These are phyloP conservation scores for Argyresthia goedartella DNA, from an alignment of 2,888 invertebrate genomes.

Conservation along the genomic window DNA sequence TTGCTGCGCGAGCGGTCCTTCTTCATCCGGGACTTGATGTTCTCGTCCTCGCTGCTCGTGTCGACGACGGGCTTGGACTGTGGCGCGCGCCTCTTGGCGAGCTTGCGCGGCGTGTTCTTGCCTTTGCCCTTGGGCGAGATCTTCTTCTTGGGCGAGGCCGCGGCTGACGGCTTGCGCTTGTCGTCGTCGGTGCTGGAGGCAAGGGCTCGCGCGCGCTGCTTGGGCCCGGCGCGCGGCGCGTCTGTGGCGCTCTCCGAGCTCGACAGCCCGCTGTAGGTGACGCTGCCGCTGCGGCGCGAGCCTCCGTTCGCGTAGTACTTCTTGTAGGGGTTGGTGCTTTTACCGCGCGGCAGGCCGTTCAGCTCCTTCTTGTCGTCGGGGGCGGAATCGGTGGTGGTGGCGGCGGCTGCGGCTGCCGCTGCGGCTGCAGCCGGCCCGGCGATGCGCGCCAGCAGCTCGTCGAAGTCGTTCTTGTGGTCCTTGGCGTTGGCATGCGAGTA, in stretches of 20 bases:
- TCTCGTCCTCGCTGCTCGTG: constrained; percentile 75
- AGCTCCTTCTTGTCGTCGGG: constrained; percentile 77
- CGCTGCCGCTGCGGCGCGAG: too few relatives aligned
- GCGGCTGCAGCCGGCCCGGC: too few relatives aligned
- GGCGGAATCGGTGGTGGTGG: constrained; percentile 48
- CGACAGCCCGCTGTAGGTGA: constrained; percentile 75
- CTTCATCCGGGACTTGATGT: constrained; percentile 38
- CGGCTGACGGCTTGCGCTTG: constrained; percentile 48
- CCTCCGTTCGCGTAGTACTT: constrained; percentile 84
- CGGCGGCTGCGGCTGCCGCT: constrained; percentile 56
- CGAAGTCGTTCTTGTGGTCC: constrained; percentile 77
- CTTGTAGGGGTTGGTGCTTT: constrained; percentile 79
- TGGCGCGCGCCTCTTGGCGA: constrained; percentile 59
- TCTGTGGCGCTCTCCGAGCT: constrained; percentile 60
- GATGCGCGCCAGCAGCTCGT: constrained; percentile 76
- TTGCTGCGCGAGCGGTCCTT: constrained; percentile 69
- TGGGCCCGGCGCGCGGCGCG: constrained; percentile 33
- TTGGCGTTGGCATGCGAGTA: constrained; percentile 81
- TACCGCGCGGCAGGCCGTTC: constrained; percentile 75
- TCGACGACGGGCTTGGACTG: constrained; percentile 64
- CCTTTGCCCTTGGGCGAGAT: constrained; percentile 18
- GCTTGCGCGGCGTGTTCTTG: constrained; percentile 50
- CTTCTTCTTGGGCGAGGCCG: constrained; percentile 53
- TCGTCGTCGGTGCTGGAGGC: constrained; percentile 73
- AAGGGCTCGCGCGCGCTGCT: constrained; percentile 38